Percentiles rank a stretch among this genome's conserved stretches.
Evolutionary conservation across 2,113 vertebrate genomes (phyloP).

Genomic region (Furnarius figulus): DNA sequence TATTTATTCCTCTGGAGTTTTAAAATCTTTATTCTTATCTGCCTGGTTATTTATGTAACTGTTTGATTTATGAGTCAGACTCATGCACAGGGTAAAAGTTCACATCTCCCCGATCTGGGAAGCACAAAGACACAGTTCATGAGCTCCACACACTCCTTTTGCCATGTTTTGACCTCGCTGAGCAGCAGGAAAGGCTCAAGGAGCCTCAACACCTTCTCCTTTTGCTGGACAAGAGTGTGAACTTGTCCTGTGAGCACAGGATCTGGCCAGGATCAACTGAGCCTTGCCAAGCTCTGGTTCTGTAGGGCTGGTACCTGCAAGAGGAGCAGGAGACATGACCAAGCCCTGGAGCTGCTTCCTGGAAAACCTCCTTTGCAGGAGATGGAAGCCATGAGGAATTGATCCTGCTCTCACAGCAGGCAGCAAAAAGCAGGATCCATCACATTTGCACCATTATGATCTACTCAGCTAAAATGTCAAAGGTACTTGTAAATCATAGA

Average conservation of each 20-base stretch:
- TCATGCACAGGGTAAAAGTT: conserved; percentile 47
- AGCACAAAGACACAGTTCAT: conserved; percentile 34
- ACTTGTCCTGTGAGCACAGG: accelerated
- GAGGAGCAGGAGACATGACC: background rate
- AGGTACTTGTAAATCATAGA: background rate
- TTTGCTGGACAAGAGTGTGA: background rate
- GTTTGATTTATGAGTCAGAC: conserved; percentile 65
- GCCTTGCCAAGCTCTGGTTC: background rate
- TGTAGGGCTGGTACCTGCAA: background rate
- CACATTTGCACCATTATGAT: accelerated
- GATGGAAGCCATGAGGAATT: background rate
- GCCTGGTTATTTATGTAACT: background rate
- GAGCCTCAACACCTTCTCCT: background rate
- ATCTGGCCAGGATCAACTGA: accelerated
- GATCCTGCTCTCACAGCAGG: accelerated
- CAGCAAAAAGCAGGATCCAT: background rate
- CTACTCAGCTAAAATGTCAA: accelerated
- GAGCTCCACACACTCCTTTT: background rate
- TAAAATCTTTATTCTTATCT: background rate
- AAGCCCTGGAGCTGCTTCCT: background rate
- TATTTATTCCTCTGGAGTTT: background rate
- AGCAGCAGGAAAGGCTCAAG: background rate
- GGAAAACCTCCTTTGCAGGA: background rate
- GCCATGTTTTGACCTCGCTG: background rate
- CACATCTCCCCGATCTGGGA: background rate